Conservation (phyloP, 2,113 vertebrate species). For the Ictalurus punctatus region DNA sequence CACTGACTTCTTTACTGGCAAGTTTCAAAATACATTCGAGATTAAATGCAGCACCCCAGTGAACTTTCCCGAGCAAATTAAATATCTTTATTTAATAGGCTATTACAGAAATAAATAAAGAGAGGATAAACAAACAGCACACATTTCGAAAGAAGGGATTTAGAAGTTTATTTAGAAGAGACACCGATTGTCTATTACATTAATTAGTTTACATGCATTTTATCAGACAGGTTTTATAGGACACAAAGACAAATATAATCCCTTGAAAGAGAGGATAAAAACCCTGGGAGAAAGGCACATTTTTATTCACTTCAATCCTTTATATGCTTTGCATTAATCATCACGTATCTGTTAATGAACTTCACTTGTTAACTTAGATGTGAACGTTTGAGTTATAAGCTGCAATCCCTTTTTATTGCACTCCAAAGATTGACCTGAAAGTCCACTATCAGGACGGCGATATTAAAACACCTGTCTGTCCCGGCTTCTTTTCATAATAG, state of each 20-base stretch:
- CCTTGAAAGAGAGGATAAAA: conserved; percentile 7
- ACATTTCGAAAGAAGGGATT: neutral
- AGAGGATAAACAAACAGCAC: neutral
- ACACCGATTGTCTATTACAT: conserved; percentile 59
- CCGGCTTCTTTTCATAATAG: neutral
- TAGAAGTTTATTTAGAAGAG: conserved; percentile 41
- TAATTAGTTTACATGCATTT: conserved; percentile 50
- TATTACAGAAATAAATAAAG: neutral
- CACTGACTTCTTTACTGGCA: neutral
- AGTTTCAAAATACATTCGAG: too few relatives aligned
- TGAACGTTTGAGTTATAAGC: neutral
- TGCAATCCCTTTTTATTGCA: conserved; percentile 23
- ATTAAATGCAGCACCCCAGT: neutral
- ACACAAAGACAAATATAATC: neutral
- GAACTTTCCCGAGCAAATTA: neutral
- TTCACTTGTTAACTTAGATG: neutral
- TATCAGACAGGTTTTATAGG: conserved; percentile 34
- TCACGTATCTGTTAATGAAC: neutral
- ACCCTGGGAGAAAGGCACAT: conserved; percentile 61
- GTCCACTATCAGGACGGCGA: neutral
- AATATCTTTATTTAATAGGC: neutral
- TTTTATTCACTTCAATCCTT: conserved; percentile 41
- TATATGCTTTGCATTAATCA: neutral
- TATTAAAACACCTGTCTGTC: neutral
- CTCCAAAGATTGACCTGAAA: neutral